Evolutionary conservation across 2,113 vertebrate species (phyloP).

Genomic region (Equus przewalskii): DNA sequence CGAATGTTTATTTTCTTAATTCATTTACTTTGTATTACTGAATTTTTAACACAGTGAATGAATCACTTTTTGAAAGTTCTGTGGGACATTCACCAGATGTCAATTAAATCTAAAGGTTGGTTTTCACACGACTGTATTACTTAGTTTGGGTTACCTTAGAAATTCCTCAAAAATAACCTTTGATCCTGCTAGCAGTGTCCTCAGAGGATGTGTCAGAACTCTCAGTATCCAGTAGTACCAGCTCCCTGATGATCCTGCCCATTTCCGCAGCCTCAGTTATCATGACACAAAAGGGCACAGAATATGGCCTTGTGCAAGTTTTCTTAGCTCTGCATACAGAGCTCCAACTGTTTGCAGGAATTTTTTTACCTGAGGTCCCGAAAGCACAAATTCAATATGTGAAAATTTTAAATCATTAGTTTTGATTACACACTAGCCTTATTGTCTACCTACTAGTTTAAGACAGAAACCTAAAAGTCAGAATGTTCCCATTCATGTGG

Average conservation of each 20-base stretch:
- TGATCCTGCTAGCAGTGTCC: neutral
- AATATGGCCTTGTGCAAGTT: too few relatives aligned
- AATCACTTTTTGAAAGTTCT: conserved; percentile 16
- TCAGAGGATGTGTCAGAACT: neutral
- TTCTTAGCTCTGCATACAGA: neutral
- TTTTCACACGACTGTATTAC: neutral
- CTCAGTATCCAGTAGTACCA: neutral
- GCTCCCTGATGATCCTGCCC: neutral
- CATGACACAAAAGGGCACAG: neutral
- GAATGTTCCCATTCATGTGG: neutral
- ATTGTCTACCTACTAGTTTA: neutral
- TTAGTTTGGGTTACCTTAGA: neutral
- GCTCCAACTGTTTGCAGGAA: neutral
- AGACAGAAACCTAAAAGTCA: neutral
- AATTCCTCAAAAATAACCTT: neutral
- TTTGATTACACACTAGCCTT: neutral
- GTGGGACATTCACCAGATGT: neutral
- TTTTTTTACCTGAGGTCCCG: neutral
- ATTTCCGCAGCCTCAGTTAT: neutral
- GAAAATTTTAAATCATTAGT: neutral
- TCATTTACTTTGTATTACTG: conserved; percentile 11
- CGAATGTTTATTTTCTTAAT: neutral
- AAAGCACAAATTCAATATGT: neutral
- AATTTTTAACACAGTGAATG: conserved; percentile 16
- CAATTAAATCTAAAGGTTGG: neutral